A percentile compares a stretch with the other conserved stretches of the same genome.
Conservation (phyloP, 2,888 invertebrate genomes). For the Lasioglossum oenotherae region DNA sequence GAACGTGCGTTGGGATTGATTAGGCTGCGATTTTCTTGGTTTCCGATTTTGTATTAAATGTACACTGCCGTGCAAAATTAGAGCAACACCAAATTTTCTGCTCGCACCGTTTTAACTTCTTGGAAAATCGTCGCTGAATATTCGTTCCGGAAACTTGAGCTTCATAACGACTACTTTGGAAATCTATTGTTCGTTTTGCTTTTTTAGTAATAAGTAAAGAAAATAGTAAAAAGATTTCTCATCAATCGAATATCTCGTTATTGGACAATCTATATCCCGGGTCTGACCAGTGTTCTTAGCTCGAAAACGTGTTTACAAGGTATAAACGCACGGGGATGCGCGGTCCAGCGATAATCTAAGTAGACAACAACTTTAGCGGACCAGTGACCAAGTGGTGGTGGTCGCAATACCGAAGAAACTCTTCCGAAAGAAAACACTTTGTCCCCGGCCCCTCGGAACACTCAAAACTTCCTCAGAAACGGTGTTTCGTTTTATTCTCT, state of each 20-base stretch:
- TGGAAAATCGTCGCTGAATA: too few relatives aligned
- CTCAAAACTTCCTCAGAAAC: constrained; percentile 4
- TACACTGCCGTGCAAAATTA: background rate
- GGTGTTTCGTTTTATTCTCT: constrained; percentile 11
- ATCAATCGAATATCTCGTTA: too few relatives aligned
- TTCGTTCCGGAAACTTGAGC: too few relatives aligned
- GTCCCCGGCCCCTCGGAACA: background rate
- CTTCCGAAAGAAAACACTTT: constrained; percentile 16
- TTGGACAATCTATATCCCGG: too few relatives aligned
- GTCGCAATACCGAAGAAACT: background rate
- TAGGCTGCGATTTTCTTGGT: background rate
- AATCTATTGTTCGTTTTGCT: too few relatives aligned
- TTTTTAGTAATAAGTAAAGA: too few relatives aligned
- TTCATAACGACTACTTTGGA: too few relatives aligned
- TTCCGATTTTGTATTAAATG: background rate
- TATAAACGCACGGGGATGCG: background rate
- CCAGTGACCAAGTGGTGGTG: background rate
- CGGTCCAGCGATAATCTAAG: background rate
- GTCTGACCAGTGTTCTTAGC: background rate
- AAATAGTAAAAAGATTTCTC: too few relatives aligned
- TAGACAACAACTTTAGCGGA: constrained; percentile 5
- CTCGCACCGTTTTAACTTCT: too few relatives aligned
- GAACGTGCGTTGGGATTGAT: background rate
- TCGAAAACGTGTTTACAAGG: background rate
- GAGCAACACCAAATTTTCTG: too few relatives aligned